Conservation (phyloP, 2,113 vertebrate species). For the Prietella phreatophila region DNA sequence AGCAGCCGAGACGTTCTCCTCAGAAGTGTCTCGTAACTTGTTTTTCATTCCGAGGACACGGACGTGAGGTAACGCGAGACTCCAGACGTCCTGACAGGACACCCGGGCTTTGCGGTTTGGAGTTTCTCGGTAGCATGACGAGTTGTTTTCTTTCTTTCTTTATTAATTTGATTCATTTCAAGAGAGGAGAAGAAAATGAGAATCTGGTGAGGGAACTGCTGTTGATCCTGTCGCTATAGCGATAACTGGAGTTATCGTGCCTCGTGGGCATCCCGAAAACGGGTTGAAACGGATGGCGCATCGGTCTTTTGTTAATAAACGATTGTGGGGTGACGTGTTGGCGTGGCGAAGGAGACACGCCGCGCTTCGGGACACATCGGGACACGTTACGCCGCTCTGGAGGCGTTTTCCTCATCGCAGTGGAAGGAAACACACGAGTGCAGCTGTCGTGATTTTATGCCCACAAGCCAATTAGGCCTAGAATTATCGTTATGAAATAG, state of each 20-base stretch:
- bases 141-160: background rate
- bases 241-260: background rate
- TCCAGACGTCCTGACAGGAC: background rate
- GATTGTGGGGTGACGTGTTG: background rate
- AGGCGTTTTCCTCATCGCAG: background rate
- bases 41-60: slow-evolving; percentile 2
- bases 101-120: background rate
- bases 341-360: background rate
- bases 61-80: slow-evolving; percentile 32
- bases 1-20: slow-evolving; percentile 2
- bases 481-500: background rate
- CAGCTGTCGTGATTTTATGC: background rate
- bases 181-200: background rate
- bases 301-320: background rate
- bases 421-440: background rate
- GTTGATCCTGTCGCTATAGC: background rate
- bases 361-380: background rate
- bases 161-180: background rate
- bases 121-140: background rate
- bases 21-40: background rate
- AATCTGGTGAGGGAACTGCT: background rate
- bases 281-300: background rate
- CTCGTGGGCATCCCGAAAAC: background rate
- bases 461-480: background rate
- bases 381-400: background rate